phyloP scores from a whole-genome alignment of 2,113 vertebrate genomes.

The Zapus hudsonius region DNA sequence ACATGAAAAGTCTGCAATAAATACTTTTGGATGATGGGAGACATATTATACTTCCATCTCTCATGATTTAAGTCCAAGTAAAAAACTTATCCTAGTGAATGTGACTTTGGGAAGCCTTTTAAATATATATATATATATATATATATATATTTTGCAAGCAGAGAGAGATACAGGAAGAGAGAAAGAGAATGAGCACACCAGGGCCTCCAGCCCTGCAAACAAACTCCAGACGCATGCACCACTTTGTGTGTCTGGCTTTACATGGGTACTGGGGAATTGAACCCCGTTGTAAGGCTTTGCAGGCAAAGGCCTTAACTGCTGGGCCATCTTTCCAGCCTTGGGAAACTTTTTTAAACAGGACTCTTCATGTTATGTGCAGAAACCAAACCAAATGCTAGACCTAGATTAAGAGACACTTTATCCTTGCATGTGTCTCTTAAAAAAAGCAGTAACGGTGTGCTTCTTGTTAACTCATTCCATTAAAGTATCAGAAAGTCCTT shows the following conservation, averaged over 20 bases:
- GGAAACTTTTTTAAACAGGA: neutral
- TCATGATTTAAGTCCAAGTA: constrained; percentile 58
- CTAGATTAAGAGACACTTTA: constrained; percentile 4
- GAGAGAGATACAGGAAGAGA: too few relatives aligned
- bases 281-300: too few relatives aligned
- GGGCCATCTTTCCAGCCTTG: too few relatives aligned
- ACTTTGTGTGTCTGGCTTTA: too few relatives aligned
- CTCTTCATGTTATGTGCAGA: constrained; percentile 25
- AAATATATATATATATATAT: neutral
- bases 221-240: too few relatives aligned
- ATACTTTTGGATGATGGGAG: constrained; percentile 52
- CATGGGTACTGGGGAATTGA: too few relatives aligned
- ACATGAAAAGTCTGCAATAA: constrained; percentile 52
- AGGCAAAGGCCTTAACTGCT: too few relatives aligned
- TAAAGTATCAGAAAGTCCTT: neutral
- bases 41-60: constrained; percentile 34
- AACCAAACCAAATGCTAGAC: neutral
- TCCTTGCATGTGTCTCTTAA: neutral
- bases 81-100: constrained; percentile 36
- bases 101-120: constrained; percentile 37
- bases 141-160: too few relatives aligned
- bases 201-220: too few relatives aligned
- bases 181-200: too few relatives aligned
- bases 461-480: constrained; percentile 49
- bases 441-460: neutral